These are phyloP conservation scores for Electrophaes corylata DNA, from an alignment of 2,888 invertebrate species.

Conservation along the genomic window DNA sequence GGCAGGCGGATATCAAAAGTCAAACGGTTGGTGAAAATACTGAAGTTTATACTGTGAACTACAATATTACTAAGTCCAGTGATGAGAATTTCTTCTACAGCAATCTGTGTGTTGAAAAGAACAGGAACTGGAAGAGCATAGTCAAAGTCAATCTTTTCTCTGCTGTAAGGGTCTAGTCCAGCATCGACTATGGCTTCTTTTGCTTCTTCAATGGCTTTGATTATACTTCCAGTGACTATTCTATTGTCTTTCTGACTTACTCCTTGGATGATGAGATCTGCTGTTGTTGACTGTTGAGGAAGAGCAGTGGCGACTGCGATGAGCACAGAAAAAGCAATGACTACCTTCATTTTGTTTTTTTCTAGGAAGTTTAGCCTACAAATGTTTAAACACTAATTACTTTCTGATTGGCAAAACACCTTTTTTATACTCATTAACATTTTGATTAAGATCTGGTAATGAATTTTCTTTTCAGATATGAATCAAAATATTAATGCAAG, in stretches of 20 bases:
- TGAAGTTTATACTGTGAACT: conserved; percentile 47
- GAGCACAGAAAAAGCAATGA: conserved; percentile 15
- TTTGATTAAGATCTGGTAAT: conserved; percentile 1
- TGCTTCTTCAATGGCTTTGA: conserved; percentile 12
- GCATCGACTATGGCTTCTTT: conserved; percentile 14
- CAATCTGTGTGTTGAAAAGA: conserved; percentile 1
- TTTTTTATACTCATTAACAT: conserved; percentile 9
- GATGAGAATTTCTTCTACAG: conserved; percentile 3
- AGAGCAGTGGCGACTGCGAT: conserved; percentile 6
- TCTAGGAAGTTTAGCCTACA: background rate
- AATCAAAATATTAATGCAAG: background rate
- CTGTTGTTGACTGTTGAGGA: conserved; percentile 1
- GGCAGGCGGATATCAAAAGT: conserved; percentile 52
- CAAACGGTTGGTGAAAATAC: conserved; percentile 37
- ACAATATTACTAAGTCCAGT: conserved; percentile 54
- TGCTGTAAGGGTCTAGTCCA: conserved; percentile 23
- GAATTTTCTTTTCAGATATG: background rate
- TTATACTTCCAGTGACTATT: conserved; percentile 12
- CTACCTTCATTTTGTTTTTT: conserved; percentile 14
- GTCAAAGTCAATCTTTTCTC: background rate
- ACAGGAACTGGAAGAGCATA: conserved; percentile 21
- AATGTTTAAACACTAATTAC: background rate
- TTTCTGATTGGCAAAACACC: background rate
- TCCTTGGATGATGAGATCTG: background rate
- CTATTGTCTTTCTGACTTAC: conserved; percentile 12